A percentile compares a stretch with the other conserved stretches of the same genome.
Conservation (phyloP, 1,140 invertebrate species). For the Ruditapes philippinarum region DNA sequence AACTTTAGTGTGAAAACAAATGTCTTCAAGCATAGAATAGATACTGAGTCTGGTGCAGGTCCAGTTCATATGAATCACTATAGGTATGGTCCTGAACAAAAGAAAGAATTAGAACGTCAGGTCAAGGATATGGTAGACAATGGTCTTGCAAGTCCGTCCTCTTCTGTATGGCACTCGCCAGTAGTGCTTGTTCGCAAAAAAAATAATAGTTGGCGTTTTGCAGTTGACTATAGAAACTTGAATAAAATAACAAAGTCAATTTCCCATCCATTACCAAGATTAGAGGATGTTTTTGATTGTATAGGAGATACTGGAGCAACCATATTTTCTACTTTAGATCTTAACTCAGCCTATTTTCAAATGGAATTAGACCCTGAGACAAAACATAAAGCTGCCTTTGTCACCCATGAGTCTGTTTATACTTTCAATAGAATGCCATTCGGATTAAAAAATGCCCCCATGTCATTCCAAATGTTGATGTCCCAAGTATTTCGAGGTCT, state of each 20-base stretch:
- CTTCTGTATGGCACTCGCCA: constrained; percentile 26
- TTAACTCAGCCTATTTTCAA: constrained; percentile 65
- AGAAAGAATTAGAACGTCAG: constrained; percentile 42
- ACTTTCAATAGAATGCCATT: constrained; percentile 64
- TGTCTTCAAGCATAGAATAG: constrained; percentile 63
- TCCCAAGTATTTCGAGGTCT: background rate
- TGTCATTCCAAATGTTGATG: constrained; percentile 64
- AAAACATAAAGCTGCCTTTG: constrained; percentile 67
- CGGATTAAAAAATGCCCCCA: constrained; percentile 42
- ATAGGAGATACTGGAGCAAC: constrained; percentile 56
- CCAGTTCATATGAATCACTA: constrained; percentile 42
- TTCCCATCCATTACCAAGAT: constrained; percentile 42
- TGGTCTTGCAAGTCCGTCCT: constrained; percentile 34
- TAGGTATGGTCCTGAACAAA: constrained; percentile 10
- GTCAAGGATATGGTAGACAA: constrained; percentile 43
- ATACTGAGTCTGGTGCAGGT: constrained; percentile 44
- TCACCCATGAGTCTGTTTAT: constrained; percentile 65
- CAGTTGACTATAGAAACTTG: constrained; percentile 14
- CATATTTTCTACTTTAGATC: constrained; percentile 66
- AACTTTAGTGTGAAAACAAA: constrained; percentile 61
- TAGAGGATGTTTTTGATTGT: constrained; percentile 66
- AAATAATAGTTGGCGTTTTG: constrained; percentile 43
- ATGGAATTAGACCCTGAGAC: constrained; percentile 63
- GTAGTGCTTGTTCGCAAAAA: constrained; percentile 30
- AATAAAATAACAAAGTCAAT: constrained; percentile 66